A percentile compares a stretch with the other conserved stretches of the same genome.
These are phyloP conservation scores for Brachyrhaphis roseni DNA, from an alignment of 2,797 vertebrate species.

Conservation along the genomic window DNA sequence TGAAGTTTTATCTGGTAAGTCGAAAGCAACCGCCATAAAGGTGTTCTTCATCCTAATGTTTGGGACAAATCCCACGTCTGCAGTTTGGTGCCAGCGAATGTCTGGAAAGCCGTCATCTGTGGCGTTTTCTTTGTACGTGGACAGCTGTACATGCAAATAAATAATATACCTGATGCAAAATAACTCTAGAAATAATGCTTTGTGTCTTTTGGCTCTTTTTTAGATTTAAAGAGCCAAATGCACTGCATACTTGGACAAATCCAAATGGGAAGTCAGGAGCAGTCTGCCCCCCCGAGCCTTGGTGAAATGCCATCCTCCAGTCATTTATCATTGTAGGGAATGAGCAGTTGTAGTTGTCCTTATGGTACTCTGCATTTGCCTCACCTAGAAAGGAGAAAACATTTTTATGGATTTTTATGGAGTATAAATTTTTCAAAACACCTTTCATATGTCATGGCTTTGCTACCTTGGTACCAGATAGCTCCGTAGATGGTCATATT, in stretches of 20 bases:
- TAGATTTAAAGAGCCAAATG: neutral
- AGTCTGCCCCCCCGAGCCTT: slow-evolving; percentile 83
- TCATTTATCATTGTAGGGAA: slow-evolving; percentile 90
- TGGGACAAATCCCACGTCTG: slow-evolving; percentile 84
- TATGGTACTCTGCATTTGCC: slow-evolving; percentile 77
- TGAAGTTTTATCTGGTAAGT: slow-evolving; percentile 85
- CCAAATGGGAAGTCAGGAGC: slow-evolving; percentile 88
- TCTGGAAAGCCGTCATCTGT: slow-evolving; percentile 72
- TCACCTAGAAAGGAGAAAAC: slow-evolving; percentile 81
- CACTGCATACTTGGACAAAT: slow-evolving; percentile 88
- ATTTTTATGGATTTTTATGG: neutral
- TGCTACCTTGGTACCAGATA: slow-evolving; percentile 93
- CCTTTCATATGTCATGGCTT: neutral
- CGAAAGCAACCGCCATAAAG: slow-evolving; percentile 93
- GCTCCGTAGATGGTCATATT: slow-evolving; percentile 91
- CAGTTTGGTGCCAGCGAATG: slow-evolving; percentile 95
- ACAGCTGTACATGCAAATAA: slow-evolving; percentile 65
- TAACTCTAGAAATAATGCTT: neutral
- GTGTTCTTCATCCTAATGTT: slow-evolving; percentile 86
- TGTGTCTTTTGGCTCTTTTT: neutral
- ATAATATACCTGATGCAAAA: neutral
- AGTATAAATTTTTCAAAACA: neutral
- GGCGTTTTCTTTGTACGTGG: slow-evolving; percentile 46
- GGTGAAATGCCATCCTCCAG: slow-evolving; percentile 88
- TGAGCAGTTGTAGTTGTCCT: slow-evolving; percentile 86